Conservation (phyloP, 1,140 invertebrate genomes). For the Aporrectodea caliginosa region DNA sequence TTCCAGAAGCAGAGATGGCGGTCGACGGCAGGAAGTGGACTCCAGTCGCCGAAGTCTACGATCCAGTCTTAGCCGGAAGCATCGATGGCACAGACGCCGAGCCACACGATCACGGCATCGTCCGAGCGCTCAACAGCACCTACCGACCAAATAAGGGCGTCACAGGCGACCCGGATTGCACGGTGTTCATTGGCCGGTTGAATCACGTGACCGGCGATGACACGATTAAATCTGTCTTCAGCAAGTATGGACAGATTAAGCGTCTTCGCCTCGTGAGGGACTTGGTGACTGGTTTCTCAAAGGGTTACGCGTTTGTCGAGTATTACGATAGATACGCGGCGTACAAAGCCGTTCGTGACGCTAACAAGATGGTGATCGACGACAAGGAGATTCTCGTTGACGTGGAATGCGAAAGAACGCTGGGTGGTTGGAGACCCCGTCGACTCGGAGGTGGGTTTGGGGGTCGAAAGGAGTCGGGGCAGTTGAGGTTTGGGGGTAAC, state of each 20-base stretch:
- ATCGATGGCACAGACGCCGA: constrained; percentile 78
- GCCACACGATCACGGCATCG: constrained; percentile 75
- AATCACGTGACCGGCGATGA: constrained; percentile 66
- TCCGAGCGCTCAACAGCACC: constrained; percentile 66
- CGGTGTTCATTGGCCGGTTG: constrained; percentile 75
- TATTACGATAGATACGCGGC: constrained; percentile 65
- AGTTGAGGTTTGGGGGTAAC: constrained; percentile 77
- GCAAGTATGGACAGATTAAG: constrained; percentile 59
- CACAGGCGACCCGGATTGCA: constrained; percentile 66
- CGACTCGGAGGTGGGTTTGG: constrained; percentile 81
- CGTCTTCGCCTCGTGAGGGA: constrained; percentile 70
- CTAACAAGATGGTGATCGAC: constrained; percentile 68
- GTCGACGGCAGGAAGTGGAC: constrained; percentile 11
- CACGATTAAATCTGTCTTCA: constrained; percentile 52
- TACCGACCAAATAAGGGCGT: constrained; percentile 66
- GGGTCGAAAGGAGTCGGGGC: constrained; percentile 80
- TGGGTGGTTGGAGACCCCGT: constrained; percentile 78
- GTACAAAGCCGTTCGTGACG: constrained; percentile 61
- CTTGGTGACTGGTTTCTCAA: constrained; percentile 75
- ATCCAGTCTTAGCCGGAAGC: constrained; percentile 66
- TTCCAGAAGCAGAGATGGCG: too few species aligned
- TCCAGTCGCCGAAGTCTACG: constrained; percentile 38
- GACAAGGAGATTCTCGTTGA: constrained; percentile 60
- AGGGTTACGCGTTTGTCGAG: constrained; percentile 81
- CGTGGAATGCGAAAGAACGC: constrained; percentile 58